Percentiles rank a stretch among this genome's conserved stretches.
Conservation (phyloP, 2,113 vertebrate species). For the Sander vitreus region DNA sequence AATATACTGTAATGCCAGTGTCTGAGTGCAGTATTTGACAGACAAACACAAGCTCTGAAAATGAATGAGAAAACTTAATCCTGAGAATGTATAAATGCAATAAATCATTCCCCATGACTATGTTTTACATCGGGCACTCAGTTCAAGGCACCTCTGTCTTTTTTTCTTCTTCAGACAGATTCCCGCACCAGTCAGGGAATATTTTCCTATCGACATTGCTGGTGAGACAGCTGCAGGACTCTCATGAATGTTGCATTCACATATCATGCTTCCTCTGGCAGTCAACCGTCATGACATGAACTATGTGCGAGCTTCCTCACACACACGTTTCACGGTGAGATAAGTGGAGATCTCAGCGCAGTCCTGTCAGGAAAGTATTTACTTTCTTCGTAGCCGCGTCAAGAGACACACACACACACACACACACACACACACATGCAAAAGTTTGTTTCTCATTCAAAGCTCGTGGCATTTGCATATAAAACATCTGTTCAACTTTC, state of each 20-base stretch:
- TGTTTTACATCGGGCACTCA: constrained; percentile 46
- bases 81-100: constrained; percentile 54
- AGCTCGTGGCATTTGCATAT: constrained; percentile 54
- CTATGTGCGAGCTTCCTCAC: constrained; percentile 62
- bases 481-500: constrained; percentile 60
- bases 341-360: constrained; percentile 58
- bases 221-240: constrained; percentile 65
- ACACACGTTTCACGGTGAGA: constrained; percentile 58
- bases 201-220: constrained; percentile 50
- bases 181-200: constrained; percentile 46
- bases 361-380: constrained; percentile 67
- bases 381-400: constrained; percentile 31
- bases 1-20: constrained; percentile 1
- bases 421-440: constrained; percentile 11
- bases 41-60: constrained; percentile 24
- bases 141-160: constrained; percentile 47
- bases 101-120: constrained; percentile 54
- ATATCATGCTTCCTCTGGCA: constrained; percentile 68
- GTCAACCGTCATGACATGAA: constrained; percentile 69
- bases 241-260: constrained; percentile 61
- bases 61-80: constrained; percentile 42
- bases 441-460: constrained; percentile 50
- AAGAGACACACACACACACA: constrained; percentile 17
- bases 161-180: constrained; percentile 34
- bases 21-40: constrained; percentile 27